Evolutionary conservation across 1,140 invertebrate genomes (phyloP).

Genomic region (Antheraea mylitta): DNA sequence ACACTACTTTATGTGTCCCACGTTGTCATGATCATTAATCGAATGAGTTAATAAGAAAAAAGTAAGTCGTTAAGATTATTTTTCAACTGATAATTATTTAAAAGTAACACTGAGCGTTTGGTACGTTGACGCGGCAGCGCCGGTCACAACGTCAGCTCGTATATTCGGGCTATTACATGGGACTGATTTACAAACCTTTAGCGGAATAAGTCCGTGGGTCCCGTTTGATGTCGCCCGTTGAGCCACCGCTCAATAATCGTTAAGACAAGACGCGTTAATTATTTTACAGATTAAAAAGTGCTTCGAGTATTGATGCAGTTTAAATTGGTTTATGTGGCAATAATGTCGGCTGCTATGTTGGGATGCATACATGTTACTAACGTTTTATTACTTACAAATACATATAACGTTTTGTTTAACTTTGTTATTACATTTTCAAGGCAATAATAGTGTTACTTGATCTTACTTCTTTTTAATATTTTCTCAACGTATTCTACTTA

Average conservation of each 20-base stretch:
- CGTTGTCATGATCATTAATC: neutral
- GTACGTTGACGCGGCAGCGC: neutral
- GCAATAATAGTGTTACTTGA: neutral
- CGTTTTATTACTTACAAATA: neutral
- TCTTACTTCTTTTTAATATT: too few relatives aligned
- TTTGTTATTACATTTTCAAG: neutral
- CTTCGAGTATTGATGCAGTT: slow-evolving; percentile 23
- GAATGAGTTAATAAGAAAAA: neutral
- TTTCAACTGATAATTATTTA: neutral
- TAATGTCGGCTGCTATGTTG: neutral
- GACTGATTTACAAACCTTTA: slow-evolving; percentile 49
- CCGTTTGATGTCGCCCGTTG: slow-evolving; percentile 24
- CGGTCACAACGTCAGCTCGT: slow-evolving; percentile 22
- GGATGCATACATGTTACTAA: neutral
- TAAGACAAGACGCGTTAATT: slow-evolving; percentile 44
- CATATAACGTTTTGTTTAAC: neutral
- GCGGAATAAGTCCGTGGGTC: slow-evolving; percentile 26
- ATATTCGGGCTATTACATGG: slow-evolving; percentile 31
- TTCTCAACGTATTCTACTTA: too few relatives aligned
- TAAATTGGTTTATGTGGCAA: slow-evolving; percentile 26
- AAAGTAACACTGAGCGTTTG: neutral
- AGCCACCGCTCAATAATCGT: slow-evolving; percentile 50
- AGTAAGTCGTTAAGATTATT: slow-evolving; percentile 1
- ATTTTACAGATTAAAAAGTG: slow-evolving; percentile 25
- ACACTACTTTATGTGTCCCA: neutral